phyloP scores from a whole-genome alignment of 1,140 invertebrate species.

The Cyclargus thomasi region DNA sequence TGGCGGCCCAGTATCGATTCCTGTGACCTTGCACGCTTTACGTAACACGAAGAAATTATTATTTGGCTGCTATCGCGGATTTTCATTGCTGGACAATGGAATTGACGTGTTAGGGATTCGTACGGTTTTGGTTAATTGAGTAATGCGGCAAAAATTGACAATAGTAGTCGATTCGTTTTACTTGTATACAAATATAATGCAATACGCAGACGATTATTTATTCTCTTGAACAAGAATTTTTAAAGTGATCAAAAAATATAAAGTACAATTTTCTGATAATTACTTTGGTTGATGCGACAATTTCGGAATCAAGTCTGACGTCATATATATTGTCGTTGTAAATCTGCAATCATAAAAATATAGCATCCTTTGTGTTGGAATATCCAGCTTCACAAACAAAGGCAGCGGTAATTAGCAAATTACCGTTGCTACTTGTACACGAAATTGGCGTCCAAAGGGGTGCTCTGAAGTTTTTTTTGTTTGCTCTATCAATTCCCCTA shows the following conservation, averaged over 20 bases:
- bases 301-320: background rate
- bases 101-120: background rate
- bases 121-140: background rate
- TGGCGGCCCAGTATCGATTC: slow-evolving; percentile 18
- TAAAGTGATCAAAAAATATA: no score
- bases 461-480: slow-evolving; percentile 32
- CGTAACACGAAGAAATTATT: slow-evolving; percentile 19
- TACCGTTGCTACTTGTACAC: slow-evolving; percentile 9
- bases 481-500: slow-evolving; percentile 42
- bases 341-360: background rate
- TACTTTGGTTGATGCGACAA: no score
- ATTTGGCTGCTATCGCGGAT: slow-evolving; percentile 9
- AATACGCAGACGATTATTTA: no score
- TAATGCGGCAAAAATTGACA: background rate
- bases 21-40: slow-evolving; percentile 18
- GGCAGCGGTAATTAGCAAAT: slow-evolving; percentile 12
- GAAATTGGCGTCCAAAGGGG: slow-evolving; percentile 27
- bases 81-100: slow-evolving; percentile 12
- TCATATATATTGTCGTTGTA: background rate
- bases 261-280: no score
- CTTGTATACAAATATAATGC: no score
- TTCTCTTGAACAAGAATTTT: no score
- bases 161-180: no score
- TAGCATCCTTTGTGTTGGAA: background rate
- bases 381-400: background rate